These are phyloP conservation scores for Archips crataeganus DNA, from an alignment of 2,888 invertebrate species.

Conservation along the genomic window DNA sequence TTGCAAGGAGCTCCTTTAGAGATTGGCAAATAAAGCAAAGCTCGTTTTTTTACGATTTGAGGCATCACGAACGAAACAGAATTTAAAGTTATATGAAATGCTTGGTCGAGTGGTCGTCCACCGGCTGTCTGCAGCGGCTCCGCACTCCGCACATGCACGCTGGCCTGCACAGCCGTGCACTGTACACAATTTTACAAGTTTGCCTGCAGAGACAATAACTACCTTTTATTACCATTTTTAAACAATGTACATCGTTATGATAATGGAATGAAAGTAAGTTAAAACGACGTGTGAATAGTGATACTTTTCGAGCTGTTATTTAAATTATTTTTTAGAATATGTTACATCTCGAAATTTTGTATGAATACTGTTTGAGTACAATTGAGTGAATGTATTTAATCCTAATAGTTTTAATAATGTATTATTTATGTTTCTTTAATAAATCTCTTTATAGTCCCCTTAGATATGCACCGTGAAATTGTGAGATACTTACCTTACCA, in stretches of 20 bases:
- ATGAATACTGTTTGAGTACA: constrained; percentile 70
- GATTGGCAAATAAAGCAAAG: not conserved
- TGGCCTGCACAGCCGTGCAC: not conserved
- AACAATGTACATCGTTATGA: constrained; percentile 36
- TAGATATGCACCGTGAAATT: constrained; percentile 63
- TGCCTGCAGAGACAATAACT: not conserved
- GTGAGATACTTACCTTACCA: constrained; percentile 55
- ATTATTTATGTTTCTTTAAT: constrained; percentile 59
- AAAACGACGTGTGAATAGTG: constrained; percentile 3
- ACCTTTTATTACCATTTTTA: constrained; percentile 7
- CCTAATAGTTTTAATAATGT: constrained; percentile 76
- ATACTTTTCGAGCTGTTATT: constrained; percentile 46
- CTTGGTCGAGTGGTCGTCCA: too few relatives aligned
- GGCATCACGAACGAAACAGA: not conserved
- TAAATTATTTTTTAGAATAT: constrained; percentile 67
- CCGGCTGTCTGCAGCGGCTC: too few relatives aligned
- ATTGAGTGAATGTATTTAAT: constrained; percentile 81
- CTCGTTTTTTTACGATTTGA: not conserved
- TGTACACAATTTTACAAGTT: not conserved
- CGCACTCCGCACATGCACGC: not conserved
- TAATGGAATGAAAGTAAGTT: constrained; percentile 11
- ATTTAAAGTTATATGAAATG: not conserved
- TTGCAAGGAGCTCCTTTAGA: not conserved
- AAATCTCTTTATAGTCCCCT: constrained; percentile 65
- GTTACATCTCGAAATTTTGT: constrained; percentile 64